Conservation (phyloP, 2,888 invertebrate genomes). For the Shargacucullia verbasci region DNA sequence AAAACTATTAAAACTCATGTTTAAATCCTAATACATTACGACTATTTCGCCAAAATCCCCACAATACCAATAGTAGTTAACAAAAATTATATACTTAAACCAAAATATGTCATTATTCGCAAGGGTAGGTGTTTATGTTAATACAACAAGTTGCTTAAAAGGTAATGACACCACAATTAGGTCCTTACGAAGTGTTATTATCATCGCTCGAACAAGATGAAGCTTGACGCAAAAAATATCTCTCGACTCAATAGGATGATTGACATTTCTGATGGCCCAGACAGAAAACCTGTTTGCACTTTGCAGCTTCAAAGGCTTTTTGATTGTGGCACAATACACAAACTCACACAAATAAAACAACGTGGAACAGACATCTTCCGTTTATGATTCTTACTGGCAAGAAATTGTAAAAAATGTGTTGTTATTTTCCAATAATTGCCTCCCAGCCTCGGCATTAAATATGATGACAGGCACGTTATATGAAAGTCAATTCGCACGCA, state of each 20-base stretch:
- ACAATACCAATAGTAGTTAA: no score
- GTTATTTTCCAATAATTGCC: slow-evolving; percentile 1
- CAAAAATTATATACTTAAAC: slow-evolving; percentile 22
- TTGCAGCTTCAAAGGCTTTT: slow-evolving; percentile 53
- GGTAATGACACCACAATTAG: slow-evolving; percentile 68
- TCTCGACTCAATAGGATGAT: slow-evolving; percentile 68
- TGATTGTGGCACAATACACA: slow-evolving; percentile 45
- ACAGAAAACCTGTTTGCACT: slow-evolving; percentile 65
- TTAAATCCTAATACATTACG: no score
- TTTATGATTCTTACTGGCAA: slow-evolving; percentile 20
- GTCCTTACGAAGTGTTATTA: slow-evolving; percentile 67
- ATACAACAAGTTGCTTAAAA: slow-evolving; percentile 62
- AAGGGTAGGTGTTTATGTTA: slow-evolving; percentile 63
- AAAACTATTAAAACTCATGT: no score
- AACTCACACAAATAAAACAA: slow-evolving; percentile 18
- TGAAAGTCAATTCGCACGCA: slow-evolving; percentile 27
- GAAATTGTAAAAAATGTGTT: slow-evolving; percentile 6
- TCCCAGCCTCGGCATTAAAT: background rate
- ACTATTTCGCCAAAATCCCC: no score
- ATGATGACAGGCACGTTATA: slow-evolving; percentile 1
- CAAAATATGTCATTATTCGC: slow-evolving; percentile 41
- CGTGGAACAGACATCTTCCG: slow-evolving; percentile 7
- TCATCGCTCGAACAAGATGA: slow-evolving; percentile 63
- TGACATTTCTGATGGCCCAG: slow-evolving; percentile 67
- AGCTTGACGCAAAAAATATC: slow-evolving; percentile 60